phyloP scores from a whole-genome alignment of 2,888 invertebrate genomes.

The Dilophus febrilis region DNA sequence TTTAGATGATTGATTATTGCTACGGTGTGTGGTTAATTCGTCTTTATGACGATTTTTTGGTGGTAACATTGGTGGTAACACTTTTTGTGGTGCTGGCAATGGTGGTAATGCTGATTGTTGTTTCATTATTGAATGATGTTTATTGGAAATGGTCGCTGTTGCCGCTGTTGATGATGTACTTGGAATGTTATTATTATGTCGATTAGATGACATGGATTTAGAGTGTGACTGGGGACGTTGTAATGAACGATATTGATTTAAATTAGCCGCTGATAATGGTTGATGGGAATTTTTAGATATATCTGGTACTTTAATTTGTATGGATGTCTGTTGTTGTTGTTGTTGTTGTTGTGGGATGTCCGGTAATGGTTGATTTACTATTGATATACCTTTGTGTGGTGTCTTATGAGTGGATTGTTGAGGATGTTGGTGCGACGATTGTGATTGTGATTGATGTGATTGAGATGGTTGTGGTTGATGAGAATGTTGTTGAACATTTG shows the following conservation, averaged over 20 bases:
- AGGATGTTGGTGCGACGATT: background rate
- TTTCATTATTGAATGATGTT: slow-evolving; percentile 9
- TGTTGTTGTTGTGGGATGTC: slow-evolving; percentile 27
- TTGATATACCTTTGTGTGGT: slow-evolving; percentile 18
- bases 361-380: slow-evolving; percentile 30
- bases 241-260: slow-evolving; percentile 40
- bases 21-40: background rate
- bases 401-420: background rate
- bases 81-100: slow-evolving; percentile 6
- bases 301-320: slow-evolving; percentile 8
- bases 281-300: slow-evolving; percentile 26
- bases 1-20: slow-evolving; percentile 1
- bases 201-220: slow-evolving; percentile 2
- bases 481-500: slow-evolving; percentile 11
- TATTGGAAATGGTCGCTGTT: no score
- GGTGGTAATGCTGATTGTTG: slow-evolving; percentile 10
- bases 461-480: slow-evolving; percentile 11
- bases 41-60: slow-evolving; percentile 29
- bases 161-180: slow-evolving; percentile 3
- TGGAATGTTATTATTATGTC: background rate
- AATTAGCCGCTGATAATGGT: slow-evolving; percentile 29
- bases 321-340: slow-evolving; percentile 7
- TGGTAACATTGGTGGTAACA: slow-evolving; percentile 25
- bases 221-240: slow-evolving; percentile 30
- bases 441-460: background rate